Base-by-base conservation (phyloP, 1,140 invertebrate genomes). In the Caenorhabditis briggsae region DNA sequence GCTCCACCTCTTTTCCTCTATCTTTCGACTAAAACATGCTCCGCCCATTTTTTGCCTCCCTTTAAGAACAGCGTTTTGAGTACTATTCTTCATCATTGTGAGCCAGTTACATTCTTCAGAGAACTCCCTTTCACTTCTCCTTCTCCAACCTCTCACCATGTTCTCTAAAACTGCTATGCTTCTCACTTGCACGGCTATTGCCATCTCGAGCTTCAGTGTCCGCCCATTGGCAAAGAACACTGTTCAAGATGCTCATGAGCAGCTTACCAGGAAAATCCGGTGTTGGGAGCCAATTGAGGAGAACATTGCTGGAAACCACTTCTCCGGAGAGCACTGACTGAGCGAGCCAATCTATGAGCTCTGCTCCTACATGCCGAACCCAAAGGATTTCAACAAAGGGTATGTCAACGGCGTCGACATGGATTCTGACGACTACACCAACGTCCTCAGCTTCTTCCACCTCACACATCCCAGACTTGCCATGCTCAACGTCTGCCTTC, bases 351-450 rank as follows among this genome's bases (percentile, higher is more conserved):
- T 70, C n/a, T 70, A 70, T 41, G 3, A 5, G 0, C 64, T 70
- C 5, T 70, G 64, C 64, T 23, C 18, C 33, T 70, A 16, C 64
- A 70, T 70, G 64, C 33, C 64, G 2, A 5, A 70, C n/a, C 64
- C 64, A 70, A 43, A 70, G 9, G 64, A 70, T 9, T 46, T 46
- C 64, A 5, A 14, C 3, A 70, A 70, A 16, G 43, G 43, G 14
- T n/a, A n/a, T n/a, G n/a, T n/a, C n/a, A n/a, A n/a, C 41, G 65
- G 65, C 7, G 65, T 46, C 12, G 65, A 74, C 6, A 18, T 18
- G 65, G 6, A 14, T 2, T 74, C 65, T 18, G 65, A 74, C 23
- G 65, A 46, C 65, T 74, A 74, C 65, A 74, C 65, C 33, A 74
- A 43, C 43, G 9, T 74, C 41, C 7, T 18, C 16, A 46, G 7